phyloP scores from a whole-genome alignment of 2,888 invertebrate genomes.

The Cephus spinipes region DNA sequence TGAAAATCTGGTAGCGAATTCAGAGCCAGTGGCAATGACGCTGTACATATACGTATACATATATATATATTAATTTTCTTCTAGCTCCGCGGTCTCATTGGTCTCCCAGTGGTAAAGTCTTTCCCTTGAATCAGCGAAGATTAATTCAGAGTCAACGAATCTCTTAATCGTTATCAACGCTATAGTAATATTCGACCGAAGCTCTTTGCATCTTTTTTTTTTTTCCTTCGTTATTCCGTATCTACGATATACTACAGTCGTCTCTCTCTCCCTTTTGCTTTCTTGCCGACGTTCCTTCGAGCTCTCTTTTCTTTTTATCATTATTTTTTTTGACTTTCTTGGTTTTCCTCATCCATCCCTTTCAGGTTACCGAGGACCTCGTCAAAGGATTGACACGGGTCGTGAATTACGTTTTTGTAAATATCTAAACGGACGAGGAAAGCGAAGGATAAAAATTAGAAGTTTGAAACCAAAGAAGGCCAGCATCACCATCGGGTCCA shows the following conservation, averaged over 20 bases:
- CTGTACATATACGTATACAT: too few relatives aligned
- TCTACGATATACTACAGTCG: too few relatives aligned
- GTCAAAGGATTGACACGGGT: neutral
- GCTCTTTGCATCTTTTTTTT: neutral
- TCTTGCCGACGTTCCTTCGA: neutral
- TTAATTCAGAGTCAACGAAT: neutral
- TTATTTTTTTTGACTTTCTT: too few relatives aligned
- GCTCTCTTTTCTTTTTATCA: neutral
- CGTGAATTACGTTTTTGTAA: conserved; percentile 2
- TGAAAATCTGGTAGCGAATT: neutral
- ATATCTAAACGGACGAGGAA: conserved; percentile 30
- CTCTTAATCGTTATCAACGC: neutral
- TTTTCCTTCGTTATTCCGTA: neutral
- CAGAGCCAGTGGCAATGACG: neutral
- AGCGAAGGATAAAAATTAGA: conserved; percentile 24
- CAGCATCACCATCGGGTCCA: conserved; percentile 14
- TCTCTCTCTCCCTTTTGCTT: neutral
- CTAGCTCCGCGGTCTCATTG: neutral
- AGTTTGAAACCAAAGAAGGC: conserved; percentile 14
- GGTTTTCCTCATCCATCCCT: neutral
- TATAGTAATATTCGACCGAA: neutral
- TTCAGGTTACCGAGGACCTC: neutral
- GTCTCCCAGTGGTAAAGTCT: neutral
- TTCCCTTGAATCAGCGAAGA: neutral
- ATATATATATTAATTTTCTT: neutral